Evolutionary conservation across 2,888 invertebrate genomes (phyloP).

Genomic region (Ectropis crepuscularia): DNA sequence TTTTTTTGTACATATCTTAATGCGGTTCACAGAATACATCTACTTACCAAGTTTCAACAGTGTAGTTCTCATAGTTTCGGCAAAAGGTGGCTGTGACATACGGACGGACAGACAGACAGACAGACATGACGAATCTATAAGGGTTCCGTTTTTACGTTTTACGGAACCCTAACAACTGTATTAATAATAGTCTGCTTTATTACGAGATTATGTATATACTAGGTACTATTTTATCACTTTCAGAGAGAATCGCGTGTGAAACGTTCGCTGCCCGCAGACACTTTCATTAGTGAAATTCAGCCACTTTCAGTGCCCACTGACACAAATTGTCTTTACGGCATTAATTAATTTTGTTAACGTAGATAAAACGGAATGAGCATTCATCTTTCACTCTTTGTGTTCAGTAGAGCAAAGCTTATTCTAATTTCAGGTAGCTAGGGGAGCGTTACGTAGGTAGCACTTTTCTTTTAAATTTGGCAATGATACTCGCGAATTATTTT

Average conservation of each 20-base stretch:
- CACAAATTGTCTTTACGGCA: conserved; percentile 19
- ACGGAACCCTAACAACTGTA: too few species aligned
- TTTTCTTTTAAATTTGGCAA: neutral
- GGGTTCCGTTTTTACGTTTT: too few species aligned
- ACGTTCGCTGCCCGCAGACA: conserved; percentile 36
- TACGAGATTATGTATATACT: neutral
- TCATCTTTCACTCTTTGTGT: conserved; percentile 8
- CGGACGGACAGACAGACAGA: too few species aligned
- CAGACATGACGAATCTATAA: too few species aligned
- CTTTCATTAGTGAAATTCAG: conserved; percentile 50
- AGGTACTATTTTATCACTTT: neutral
- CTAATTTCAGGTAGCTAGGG: too few species aligned
- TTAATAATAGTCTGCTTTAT: too few species aligned
- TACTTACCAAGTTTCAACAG: too few species aligned
- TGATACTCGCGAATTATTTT: too few species aligned
- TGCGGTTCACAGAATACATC: too few species aligned
- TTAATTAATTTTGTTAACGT: conserved; percentile 9
- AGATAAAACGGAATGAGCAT: conserved; percentile 6
- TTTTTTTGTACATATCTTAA: too few species aligned
- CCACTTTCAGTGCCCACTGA: conserved; percentile 35
- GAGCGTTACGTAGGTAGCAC: neutral
- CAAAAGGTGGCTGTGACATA: too few species aligned
- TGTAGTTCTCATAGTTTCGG: too few species aligned
- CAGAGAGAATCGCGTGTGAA: conserved; percentile 33
- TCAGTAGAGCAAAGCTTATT: conserved; percentile 5